Percentiles rank a stretch among this genome's conserved stretches.
Conservation (phyloP, 2,888 invertebrate species). For the Pecten maximus region DNA sequence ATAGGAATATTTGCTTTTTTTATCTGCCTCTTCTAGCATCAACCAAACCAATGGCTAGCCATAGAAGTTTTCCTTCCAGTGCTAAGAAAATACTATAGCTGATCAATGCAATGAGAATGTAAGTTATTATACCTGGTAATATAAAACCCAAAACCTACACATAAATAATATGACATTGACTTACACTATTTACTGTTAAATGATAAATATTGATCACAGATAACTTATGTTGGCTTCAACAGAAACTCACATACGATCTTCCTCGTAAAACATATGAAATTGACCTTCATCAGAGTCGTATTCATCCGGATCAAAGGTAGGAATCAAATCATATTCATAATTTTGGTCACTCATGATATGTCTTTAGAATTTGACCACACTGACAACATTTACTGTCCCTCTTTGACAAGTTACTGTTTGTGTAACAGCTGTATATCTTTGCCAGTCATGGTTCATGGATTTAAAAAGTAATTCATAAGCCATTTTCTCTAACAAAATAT, state of each 20-base stretch:
- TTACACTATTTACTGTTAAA: too few relatives aligned
- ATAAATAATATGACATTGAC: too few relatives aligned
- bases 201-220: too few relatives aligned
- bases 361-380: background rate
- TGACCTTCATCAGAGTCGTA: constrained; percentile 70
- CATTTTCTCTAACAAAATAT: background rate
- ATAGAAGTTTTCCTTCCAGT: too few relatives aligned
- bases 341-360: constrained; percentile 54
- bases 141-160: too few relatives aligned
- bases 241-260: constrained; percentile 25
- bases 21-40: too few relatives aligned
- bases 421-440: background rate
- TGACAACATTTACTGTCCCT: background rate
- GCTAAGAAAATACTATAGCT: too few relatives aligned
- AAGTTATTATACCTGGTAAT: too few relatives aligned
- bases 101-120: too few relatives aligned
- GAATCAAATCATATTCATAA: constrained; percentile 69
- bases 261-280: background rate
- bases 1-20: too few relatives aligned
- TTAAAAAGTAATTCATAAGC: background rate
- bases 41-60: too few relatives aligned
- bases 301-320: constrained; percentile 72
- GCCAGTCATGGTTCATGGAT: background rate
- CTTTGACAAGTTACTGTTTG: background rate
- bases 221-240: too few relatives aligned